Base-by-base conservation (phyloP, 2,888 invertebrate genomes). In the Zygogramma bicolorata region DNA sequence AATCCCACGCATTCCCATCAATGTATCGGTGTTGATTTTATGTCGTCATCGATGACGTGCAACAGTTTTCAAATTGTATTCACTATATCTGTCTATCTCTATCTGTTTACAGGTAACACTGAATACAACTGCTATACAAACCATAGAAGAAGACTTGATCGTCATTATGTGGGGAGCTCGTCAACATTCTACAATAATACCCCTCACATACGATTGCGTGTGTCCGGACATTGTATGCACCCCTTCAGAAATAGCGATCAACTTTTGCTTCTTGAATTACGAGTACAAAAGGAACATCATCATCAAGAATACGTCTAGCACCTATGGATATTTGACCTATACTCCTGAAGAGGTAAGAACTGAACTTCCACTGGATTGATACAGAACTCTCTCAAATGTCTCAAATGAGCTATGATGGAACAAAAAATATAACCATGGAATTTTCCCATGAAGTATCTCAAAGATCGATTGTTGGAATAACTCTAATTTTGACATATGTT, bases 181-280 rank as follows among this genome's bases (percentile, higher is more conserved):
- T 66, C 88, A 89, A 66, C 88, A 90, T 31, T 88, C 90, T 0
- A 85, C 90, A 53, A 81, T 85, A 0, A 79, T 92, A 18, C 90
- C 90, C 0, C 85, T 92, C 4, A 86, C 81, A 20, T 91, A 88
- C 79, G 85, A 87, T 53, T 90, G 90, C 0, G 84, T 85, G 76
- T 87, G 89, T 2, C 91, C 92, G 0, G 76, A 84, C 6, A 85
- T 92, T 5, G 81, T 82, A 6, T 86, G 88, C 49, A 85, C 85
- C 0, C 91, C 91, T 0, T 79, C 86, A 0, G 89, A 90, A 57
- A 88, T 92, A 8, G 86, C 86, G 18, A 83, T 91, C 49, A 86
- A 89, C 74, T 90, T 90, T 65, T 91, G 91, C 79, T 92, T 92
- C 79, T 79, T 92, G 18, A 89, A 91, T 77, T 90, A 86, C 74